These are phyloP conservation scores for Heteractis magnifica DNA, from an alignment of 92 coral and sea anemone genomes.

Conservation along the genomic window DNA sequence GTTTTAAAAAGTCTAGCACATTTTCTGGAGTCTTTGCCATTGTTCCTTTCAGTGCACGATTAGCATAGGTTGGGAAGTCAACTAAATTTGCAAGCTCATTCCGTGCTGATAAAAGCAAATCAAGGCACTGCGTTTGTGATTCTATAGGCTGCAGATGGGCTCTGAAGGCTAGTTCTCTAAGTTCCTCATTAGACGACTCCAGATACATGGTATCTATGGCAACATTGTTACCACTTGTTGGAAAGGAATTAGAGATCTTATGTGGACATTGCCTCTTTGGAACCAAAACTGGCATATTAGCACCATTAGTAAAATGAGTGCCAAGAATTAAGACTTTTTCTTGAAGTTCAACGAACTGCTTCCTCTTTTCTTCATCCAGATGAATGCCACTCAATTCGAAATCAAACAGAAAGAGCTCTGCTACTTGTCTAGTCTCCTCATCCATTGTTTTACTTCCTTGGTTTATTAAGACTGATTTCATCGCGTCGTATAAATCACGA, in stretches of 20 bases:
- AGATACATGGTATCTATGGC: constrained; percentile 80
- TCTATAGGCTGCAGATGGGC: constrained; percentile 75
- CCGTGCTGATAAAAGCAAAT: constrained; percentile 64
- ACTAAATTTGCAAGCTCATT: constrained; percentile 83
- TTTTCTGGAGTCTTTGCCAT: constrained; percentile 90
- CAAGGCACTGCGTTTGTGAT: constrained; percentile 67
- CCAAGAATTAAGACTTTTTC: constrained; percentile 80
- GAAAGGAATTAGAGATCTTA: constrained; percentile 54
- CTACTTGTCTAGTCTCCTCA: constrained; percentile 83
- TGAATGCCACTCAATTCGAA: constrained; percentile 98
- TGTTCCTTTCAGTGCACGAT: constrained; percentile 84
- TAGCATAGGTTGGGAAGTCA: constrained; percentile 75
- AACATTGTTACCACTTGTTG: constrained; percentile 56
- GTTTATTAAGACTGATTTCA: constrained; percentile 39
- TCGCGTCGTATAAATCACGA: constrained; percentile 63
- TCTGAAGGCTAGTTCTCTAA: constrained; percentile 70
- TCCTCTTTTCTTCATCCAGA: constrained; percentile 70
- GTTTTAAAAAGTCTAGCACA: constrained; percentile 71
- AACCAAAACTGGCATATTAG: constrained; percentile 64
- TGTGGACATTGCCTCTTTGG: constrained; percentile 64
- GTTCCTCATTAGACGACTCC: constrained; percentile 76
- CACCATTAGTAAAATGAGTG: constrained; percentile 72
- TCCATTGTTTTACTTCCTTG: constrained; percentile 45
- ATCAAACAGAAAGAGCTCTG: constrained; percentile 88
- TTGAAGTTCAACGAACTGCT: constrained; percentile 84